These are phyloP conservation scores for Dasyprocta punctata DNA, from an alignment of 2,113 vertebrate genomes.

Conservation along the genomic window DNA sequence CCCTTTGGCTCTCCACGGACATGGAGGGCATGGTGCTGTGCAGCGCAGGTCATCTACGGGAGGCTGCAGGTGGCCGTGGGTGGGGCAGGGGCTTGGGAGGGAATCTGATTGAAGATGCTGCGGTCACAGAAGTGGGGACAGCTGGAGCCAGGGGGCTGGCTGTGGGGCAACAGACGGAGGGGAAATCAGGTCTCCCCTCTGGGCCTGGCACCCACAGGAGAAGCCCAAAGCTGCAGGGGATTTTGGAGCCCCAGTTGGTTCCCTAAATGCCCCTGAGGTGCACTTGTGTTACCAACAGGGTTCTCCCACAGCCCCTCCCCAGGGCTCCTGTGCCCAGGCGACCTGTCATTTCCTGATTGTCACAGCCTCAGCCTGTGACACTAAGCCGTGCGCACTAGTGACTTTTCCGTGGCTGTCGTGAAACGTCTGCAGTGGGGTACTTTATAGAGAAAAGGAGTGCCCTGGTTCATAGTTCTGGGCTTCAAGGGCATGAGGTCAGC, in stretches of 20 bases:
- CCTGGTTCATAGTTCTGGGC: not conserved
- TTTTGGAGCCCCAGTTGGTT: not conserved
- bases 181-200: rapidly evolving
- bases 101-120: not conserved
- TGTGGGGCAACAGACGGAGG: too few relatives aligned
- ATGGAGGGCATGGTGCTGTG: not conserved
- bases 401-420: not conserved
- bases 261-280: not conserved
- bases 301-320: not conserved
- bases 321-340: not conserved
- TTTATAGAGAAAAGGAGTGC: not conserved
- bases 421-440: not conserved
- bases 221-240: not conserved
- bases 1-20: not conserved
- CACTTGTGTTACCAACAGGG: not conserved
- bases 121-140: not conserved
- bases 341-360: not conserved
- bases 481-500: not conserved
- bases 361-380: not conserved
- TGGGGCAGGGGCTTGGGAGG: not conserved
- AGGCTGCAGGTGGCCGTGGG: not conserved
- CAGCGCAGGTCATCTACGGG: not conserved
- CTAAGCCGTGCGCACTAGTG: not conserved
- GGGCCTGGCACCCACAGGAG: not conserved
- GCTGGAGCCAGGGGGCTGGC: rapidly evolving